A percentile compares a stretch with the other conserved stretches of the same genome.
These are phyloP conservation scores for Drosophila macrothrix DNA, from an alignment of 2,888 invertebrate genomes.

Conservation along the genomic window DNA sequence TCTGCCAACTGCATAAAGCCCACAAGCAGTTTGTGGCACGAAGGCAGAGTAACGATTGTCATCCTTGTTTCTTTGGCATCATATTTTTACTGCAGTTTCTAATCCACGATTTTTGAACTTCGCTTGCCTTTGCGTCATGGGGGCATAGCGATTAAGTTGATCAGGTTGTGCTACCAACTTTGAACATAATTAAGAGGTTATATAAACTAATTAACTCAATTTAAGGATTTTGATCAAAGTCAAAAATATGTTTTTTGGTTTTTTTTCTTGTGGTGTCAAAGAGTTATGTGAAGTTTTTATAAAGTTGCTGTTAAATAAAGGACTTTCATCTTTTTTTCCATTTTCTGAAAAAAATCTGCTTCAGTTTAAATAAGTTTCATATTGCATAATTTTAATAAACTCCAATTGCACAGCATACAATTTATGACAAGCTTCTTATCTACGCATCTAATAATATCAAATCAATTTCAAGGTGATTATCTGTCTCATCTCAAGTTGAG, in stretches of 20 bases:
- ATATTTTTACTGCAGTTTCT: constrained; percentile 42
- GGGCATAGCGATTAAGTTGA: constrained; percentile 2
- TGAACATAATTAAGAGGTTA: neutral
- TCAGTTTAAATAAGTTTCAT: neutral
- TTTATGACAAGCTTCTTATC: too few relatives aligned
- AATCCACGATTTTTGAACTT: constrained; percentile 32
- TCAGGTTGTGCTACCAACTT: constrained; percentile 2
- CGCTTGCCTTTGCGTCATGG: neutral
- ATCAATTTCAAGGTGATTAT: constrained; percentile 9
- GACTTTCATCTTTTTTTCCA: neutral
- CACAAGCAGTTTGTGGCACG: constrained; percentile 35
- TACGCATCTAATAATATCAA: neutral
- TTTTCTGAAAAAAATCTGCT: neutral
- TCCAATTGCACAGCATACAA: neutral
- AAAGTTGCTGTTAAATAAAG: neutral
- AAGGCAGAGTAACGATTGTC: constrained; percentile 28
- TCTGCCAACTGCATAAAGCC: constrained; percentile 19
- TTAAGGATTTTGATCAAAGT: neutral
- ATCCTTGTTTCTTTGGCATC: constrained; percentile 29
- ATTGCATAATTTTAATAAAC: neutral
- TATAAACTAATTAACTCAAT: neutral
- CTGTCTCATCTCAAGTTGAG: constrained; percentile 7
- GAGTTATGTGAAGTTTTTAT: neutral
- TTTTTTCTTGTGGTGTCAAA: neutral
- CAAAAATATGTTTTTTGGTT: neutral